These are phyloP conservation scores for Xiphophorus hellerii DNA, from an alignment of 2,113 vertebrate species.

Conservation along the genomic window DNA sequence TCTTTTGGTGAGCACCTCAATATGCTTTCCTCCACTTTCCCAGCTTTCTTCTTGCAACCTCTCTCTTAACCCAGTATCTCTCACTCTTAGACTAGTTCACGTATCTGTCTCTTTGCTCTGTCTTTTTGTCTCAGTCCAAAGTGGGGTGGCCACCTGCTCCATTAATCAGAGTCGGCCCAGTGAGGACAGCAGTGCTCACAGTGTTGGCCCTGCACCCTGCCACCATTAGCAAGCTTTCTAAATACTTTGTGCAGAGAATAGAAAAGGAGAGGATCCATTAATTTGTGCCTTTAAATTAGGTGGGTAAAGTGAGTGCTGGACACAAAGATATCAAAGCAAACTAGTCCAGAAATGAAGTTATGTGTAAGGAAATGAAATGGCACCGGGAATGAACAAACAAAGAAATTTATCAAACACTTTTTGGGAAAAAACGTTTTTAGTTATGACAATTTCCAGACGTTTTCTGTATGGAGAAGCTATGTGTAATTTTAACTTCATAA, in stretches of 20 bases:
- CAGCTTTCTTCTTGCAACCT: conserved; percentile 12
- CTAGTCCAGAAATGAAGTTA: too few relatives aligned
- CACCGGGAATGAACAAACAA: too few relatives aligned
- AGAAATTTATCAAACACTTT: too few relatives aligned
- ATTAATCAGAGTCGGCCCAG: conserved; percentile 73
- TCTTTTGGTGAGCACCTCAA: neutral
- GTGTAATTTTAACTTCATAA: too few relatives aligned
- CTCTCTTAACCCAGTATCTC: conserved; percentile 27
- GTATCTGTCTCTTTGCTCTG: conserved; percentile 55
- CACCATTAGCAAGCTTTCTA: conserved; percentile 59
- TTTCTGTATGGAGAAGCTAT: too few relatives aligned
- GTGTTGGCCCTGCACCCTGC: conserved; percentile 54
- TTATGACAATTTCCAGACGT: too few relatives aligned
- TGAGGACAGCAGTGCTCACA: conserved; percentile 59
- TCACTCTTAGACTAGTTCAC: conserved; percentile 36
- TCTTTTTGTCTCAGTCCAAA: conserved; percentile 49
- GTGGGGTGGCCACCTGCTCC: conserved; percentile 72
- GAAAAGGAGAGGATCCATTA: neutral
- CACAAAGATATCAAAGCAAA: too few relatives aligned
- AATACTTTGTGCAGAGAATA: conserved; percentile 44
- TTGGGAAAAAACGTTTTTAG: too few relatives aligned
- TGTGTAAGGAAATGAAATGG: too few relatives aligned
- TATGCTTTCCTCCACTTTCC: neutral
- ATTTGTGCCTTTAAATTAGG: conserved; percentile 25
- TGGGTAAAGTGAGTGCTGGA: too few relatives aligned